phyloP scores from a whole-genome alignment of 2,888 invertebrate species.

The Perithous albicinctus region DNA sequence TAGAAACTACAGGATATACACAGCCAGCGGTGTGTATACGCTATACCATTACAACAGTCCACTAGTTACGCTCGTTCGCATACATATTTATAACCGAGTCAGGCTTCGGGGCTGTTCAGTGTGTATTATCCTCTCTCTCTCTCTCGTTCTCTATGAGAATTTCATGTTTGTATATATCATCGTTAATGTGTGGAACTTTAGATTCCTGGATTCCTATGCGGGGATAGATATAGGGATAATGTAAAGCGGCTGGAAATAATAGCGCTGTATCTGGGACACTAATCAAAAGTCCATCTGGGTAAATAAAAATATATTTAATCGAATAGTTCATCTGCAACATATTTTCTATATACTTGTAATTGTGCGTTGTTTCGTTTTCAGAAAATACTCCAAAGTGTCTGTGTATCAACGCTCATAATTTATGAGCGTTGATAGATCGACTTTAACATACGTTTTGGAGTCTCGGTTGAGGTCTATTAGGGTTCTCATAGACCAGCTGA shows the following conservation, averaged over 20 bases:
- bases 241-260: slow-evolving; percentile 4
- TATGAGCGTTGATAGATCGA: no score
- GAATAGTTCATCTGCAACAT: no score
- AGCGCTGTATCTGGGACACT: no score
- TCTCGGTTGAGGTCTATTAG: no score
- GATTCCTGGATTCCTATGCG: slow-evolving; percentile 7
- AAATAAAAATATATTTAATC: no score
- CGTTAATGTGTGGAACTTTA: slow-evolving; percentile 21
- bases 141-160: slow-evolving; percentile 26
- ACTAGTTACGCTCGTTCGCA: slow-evolving; percentile 57
- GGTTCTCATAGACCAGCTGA: no score
- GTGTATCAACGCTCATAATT: no score
- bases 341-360: no score
- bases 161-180: slow-evolving; percentile 27
- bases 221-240: neutral
- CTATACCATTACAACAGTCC: slow-evolving; percentile 48
- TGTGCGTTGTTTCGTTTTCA: no score
- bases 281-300: no score
- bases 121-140: slow-evolving; percentile 29
- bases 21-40: slow-evolving; percentile 23
- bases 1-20: slow-evolving; percentile 15
- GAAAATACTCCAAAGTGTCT: no score
- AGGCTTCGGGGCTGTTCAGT: slow-evolving; percentile 4
- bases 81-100: slow-evolving; percentile 58
- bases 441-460: no score